Evolutionary conservation across 2,797 vertebrate species (phyloP).

Genomic region (Gouania willdenowi): DNA sequence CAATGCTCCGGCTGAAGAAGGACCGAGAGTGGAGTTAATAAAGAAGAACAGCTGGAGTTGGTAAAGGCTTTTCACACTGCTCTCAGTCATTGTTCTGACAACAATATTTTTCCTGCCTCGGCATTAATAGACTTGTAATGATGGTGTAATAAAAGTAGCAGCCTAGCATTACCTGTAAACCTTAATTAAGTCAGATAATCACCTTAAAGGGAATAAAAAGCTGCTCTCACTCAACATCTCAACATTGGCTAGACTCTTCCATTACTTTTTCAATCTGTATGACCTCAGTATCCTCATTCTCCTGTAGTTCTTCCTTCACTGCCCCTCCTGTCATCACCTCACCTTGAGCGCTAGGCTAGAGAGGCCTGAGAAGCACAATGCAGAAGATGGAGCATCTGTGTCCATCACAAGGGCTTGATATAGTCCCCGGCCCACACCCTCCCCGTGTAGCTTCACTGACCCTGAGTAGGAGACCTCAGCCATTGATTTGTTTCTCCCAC

Average conservation of each 20-base stretch:
- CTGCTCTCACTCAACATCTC: slow-evolving; percentile 45
- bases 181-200: slow-evolving; percentile 73
- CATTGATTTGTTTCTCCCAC: slow-evolving; percentile 70
- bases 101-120: slow-evolving; percentile 69
- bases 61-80: slow-evolving; percentile 40
- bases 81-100: slow-evolving; percentile 67
- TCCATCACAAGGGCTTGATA: slow-evolving; percentile 52
- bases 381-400: slow-evolving; percentile 24
- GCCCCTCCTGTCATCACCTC: slow-evolving; percentile 34
- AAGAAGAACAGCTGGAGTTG: slow-evolving; percentile 31
- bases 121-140: slow-evolving; percentile 75
- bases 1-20: slow-evolving; percentile 5
- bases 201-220: slow-evolving; percentile 55
- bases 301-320: slow-evolving; percentile 45
- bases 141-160: slow-evolving; percentile 70
- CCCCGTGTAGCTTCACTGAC: slow-evolving; percentile 54
- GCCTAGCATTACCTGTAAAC: slow-evolving; percentile 73
- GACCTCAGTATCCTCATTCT: slow-evolving; percentile 36
- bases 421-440: slow-evolving; percentile 45
- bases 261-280: slow-evolving; percentile 33
- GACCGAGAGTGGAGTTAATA: slow-evolving; percentile 27
- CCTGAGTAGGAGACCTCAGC: slow-evolving; percentile 51
- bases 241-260: slow-evolving; percentile 31
- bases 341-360: slow-evolving; percentile 52
- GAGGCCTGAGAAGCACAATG: slow-evolving; percentile 16